These are phyloP conservation scores for Otus sunia DNA, from an alignment of 2,113 vertebrate genomes.

Conservation along the genomic window DNA sequence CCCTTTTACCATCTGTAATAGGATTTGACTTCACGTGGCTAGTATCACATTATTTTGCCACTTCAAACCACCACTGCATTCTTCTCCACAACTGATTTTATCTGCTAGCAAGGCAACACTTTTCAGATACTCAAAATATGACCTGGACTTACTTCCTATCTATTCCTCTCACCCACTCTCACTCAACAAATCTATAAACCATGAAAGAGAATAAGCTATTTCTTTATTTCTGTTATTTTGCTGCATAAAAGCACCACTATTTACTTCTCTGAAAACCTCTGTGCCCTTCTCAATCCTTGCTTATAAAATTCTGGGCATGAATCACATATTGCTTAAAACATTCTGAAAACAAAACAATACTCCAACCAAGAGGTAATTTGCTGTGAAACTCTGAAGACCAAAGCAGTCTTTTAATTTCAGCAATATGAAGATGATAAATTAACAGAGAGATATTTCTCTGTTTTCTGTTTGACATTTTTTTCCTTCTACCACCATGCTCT, in stretches of 20 bases:
- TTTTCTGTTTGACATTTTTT: neutral
- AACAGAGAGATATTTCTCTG: neutral
- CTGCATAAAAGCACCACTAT: neutral
- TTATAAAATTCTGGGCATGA: neutral
- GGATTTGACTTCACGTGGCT: neutral
- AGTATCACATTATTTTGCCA: neutral
- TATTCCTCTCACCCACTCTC: neutral
- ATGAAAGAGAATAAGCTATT: neutral
- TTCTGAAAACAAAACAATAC: neutral
- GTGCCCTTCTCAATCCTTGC: neutral
- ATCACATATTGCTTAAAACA: neutral
- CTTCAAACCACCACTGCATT: neutral
- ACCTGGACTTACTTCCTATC: neutral
- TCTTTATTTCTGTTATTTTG: neutral
- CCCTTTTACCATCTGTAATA: neutral
- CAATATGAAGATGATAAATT: neutral
- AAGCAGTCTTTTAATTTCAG: neutral
- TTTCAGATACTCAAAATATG: neutral
- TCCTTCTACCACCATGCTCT: neutral
- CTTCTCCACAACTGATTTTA: neutral
- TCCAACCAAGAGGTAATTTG: neutral
- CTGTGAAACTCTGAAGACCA: neutral
- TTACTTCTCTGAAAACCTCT: neutral
- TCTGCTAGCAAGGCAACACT: neutral
- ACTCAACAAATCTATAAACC: neutral